These are phyloP conservation scores for Dipodomys spectabilis DNA, from an alignment of 2,113 vertebrate species.

Conservation along the genomic window DNA sequence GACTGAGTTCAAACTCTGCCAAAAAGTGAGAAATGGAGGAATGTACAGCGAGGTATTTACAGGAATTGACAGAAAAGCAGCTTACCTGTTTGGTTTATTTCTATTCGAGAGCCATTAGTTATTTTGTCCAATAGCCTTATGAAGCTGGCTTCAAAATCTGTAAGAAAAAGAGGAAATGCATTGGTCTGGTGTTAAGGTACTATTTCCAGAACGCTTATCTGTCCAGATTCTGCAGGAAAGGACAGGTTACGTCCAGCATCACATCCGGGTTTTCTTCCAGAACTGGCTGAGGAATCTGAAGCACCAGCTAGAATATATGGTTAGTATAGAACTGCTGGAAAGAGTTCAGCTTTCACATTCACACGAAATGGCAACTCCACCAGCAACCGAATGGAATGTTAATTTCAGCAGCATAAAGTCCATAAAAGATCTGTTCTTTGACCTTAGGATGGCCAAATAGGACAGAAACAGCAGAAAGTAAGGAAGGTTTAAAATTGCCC, in stretches of 20 bases:
- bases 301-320: neutral
- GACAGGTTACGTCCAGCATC: neutral
- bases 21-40: neutral
- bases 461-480: neutral
- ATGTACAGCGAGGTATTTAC: neutral
- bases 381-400: neutral
- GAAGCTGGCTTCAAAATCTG: conserved; percentile 99
- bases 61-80: conserved; percentile 20
- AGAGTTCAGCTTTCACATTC: neutral
- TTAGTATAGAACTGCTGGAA: neutral
- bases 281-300: neutral
- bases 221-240: neutral
- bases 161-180: conserved; percentile 25
- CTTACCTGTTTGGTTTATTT: conserved; percentile 98
- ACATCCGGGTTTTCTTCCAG: neutral
- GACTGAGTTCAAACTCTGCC: too few species aligned
- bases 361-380: neutral
- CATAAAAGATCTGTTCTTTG: neutral
- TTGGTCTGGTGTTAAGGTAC: neutral
- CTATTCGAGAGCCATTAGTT: conserved; percentile 96
- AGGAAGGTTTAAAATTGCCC: neutral
- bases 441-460: neutral
- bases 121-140: conserved; percentile 97
- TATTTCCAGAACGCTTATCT: neutral
- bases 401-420: neutral